These are phyloP conservation scores for Vulpes ferrilata DNA, from an alignment of 2,113 vertebrate genomes.

Conservation along the genomic window DNA sequence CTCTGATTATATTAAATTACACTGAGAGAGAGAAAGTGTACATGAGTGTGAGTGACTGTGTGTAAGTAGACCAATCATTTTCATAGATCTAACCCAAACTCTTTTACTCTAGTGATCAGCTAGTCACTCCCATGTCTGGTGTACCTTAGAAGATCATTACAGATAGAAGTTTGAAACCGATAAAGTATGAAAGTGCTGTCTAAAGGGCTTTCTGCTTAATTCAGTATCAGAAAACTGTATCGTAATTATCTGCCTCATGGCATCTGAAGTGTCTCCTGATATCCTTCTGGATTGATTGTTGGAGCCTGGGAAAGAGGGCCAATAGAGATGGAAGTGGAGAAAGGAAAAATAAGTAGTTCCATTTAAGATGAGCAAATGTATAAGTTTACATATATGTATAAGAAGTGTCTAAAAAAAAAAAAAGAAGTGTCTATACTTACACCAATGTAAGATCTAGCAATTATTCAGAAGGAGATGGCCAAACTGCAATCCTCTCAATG, in stretches of 20 bases:
- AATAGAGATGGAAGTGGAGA: neutral
- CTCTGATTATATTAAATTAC: conserved; percentile 20
- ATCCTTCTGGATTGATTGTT: conserved; percentile 51
- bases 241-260: neutral
- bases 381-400: neutral
- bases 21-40: neutral
- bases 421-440: neutral
- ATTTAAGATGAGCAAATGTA: neutral
- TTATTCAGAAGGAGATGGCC: conserved; percentile 4
- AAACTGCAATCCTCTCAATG: conserved; percentile 5
- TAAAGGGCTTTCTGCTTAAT: conserved; percentile 47
- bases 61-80: neutral
- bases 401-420: neutral
- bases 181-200: neutral
- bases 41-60: neutral
- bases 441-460: neutral
- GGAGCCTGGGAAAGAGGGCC: neutral
- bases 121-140: neutral
- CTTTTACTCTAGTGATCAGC: neutral
- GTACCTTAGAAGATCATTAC: conserved; percentile 6
- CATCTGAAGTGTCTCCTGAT: neutral
- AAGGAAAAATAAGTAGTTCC: conserved; percentile 40
- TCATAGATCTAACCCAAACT: conserved; percentile 51
- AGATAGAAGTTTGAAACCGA: conserved; percentile 34
- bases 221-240: conserved; percentile 48